phyloP scores from a whole-genome alignment of 2,888 invertebrate species.

The Machimus rusticus region DNA sequence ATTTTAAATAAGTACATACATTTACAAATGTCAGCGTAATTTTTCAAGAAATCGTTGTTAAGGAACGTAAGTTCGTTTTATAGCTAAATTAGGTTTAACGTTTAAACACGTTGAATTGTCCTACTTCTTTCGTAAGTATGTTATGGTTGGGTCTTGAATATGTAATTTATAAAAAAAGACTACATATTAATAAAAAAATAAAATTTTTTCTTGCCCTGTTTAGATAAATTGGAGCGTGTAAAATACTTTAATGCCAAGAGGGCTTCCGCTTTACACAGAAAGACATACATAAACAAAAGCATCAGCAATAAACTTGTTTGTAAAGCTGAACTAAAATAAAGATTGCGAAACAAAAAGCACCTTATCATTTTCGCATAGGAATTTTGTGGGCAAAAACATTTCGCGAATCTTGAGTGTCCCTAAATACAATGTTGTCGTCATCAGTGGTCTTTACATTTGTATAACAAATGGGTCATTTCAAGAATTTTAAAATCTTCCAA shows the following conservation, averaged over 20 bases:
- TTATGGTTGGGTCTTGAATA: too few species aligned
- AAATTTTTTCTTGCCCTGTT: too few species aligned
- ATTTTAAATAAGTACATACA: too few species aligned
- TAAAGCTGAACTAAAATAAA: neutral
- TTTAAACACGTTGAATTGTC: too few species aligned
- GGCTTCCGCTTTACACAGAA: neutral
- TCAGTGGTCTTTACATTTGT: neutral
- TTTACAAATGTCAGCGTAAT: too few species aligned
- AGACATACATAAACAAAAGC: neutral
- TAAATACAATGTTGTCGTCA: neutral
- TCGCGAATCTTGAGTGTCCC: neutral
- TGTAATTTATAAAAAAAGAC: too few species aligned
- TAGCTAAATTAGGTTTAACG: too few species aligned
- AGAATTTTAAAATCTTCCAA: neutral
- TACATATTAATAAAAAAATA: too few species aligned
- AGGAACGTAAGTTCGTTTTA: too few species aligned
- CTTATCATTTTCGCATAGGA: neutral
- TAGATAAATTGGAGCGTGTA: too few species aligned
- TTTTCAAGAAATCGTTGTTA: too few species aligned
- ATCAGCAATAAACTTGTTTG: neutral
- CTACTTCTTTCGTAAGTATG: too few species aligned
- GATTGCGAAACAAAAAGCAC: neutral
- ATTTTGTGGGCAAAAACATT: neutral
- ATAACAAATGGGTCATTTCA: neutral
- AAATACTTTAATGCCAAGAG: neutral